Evolutionary conservation across 2,888 invertebrate genomes (phyloP).

Genomic region (Lymantria dispar): DNA sequence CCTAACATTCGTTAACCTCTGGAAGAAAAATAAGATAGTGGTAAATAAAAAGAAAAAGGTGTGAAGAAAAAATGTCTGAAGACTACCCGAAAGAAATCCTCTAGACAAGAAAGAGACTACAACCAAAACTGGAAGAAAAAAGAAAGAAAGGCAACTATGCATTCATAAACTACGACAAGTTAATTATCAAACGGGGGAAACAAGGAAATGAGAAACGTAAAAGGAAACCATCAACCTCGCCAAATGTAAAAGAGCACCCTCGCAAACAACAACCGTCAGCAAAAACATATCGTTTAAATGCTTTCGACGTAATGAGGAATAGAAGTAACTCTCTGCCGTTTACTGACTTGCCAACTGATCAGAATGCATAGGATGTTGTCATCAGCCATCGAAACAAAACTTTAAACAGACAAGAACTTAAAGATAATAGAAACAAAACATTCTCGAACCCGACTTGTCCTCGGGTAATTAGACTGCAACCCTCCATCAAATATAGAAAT

Average conservation of each 20-base stretch:
- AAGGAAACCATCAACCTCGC: neutral
- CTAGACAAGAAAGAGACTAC: neutral
- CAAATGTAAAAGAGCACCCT: neutral
- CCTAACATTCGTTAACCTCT: constrained; percentile 2
- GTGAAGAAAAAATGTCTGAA: too few species aligned
- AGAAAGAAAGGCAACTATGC: constrained; percentile 1
- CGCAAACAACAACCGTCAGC: neutral
- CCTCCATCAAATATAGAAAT: neutral
- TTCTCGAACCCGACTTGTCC: constrained; percentile 11
- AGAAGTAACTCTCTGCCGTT: neutral
- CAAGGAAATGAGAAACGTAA: too few species aligned
- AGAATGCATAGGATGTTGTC: neutral
- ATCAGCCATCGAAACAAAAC: too few species aligned
- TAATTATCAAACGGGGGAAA: too few species aligned
- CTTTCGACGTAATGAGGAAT: neutral
- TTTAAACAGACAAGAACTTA: too few species aligned
- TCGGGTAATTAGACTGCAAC: constrained; percentile 10
- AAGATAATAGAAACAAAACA: neutral
- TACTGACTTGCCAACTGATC: neutral
- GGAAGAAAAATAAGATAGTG: too few species aligned
- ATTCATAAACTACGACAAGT: constrained; percentile 1
- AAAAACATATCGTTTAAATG: neutral
- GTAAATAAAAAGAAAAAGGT: too few species aligned
- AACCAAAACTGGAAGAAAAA: neutral
- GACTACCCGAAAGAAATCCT: too few species aligned